Percentiles rank a stretch among this genome's conserved stretches.
These are phyloP conservation scores for Notothenia rossii DNA, from an alignment of 2,113 vertebrate genomes.

Conservation along the genomic window DNA sequence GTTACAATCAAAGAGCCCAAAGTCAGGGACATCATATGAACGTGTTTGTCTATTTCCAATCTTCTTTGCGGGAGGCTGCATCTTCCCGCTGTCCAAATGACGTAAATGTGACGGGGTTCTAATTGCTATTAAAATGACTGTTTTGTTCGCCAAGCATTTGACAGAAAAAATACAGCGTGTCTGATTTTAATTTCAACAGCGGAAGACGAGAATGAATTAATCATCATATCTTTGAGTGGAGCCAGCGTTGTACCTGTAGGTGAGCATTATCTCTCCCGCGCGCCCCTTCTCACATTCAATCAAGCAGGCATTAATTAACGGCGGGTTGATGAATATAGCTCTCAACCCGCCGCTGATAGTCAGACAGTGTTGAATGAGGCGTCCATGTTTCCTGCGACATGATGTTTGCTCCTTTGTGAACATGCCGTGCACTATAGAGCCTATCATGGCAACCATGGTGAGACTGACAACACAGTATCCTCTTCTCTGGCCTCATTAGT, in stretches of 20 bases:
- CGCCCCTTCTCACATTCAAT: constrained; percentile 68
- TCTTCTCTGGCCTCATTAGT: constrained; percentile 59
- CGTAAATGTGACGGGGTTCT: constrained; percentile 43
- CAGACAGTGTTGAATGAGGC: constrained; percentile 58
- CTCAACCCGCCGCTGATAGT: constrained; percentile 58
- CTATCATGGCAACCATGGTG: constrained; percentile 41
- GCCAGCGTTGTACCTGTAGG: constrained; percentile 68
- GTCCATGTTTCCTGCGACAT: constrained; percentile 50
- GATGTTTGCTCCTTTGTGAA: constrained; percentile 49
- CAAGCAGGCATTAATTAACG: constrained; percentile 79
- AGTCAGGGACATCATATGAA: constrained; percentile 54
- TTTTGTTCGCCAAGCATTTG: constrained; percentile 64
- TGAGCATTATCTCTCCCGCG: constrained; percentile 74
- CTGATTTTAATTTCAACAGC: constrained; percentile 69
- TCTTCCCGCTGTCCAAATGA: constrained; percentile 26
- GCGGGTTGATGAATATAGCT: constrained; percentile 73
- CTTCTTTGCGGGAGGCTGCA: neutral
- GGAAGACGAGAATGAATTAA: constrained; percentile 71
- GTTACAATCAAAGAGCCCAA: constrained; percentile 63
- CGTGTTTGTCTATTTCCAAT: constrained; percentile 46
- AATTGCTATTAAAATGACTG: constrained; percentile 59
- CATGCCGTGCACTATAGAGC: constrained; percentile 42
- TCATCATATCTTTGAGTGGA: constrained; percentile 70
- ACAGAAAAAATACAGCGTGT: constrained; percentile 56
- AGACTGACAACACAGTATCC: constrained; percentile 37